Conservation (phyloP, 2,888 invertebrate species). For the Xanthorhoe designata region DNA sequence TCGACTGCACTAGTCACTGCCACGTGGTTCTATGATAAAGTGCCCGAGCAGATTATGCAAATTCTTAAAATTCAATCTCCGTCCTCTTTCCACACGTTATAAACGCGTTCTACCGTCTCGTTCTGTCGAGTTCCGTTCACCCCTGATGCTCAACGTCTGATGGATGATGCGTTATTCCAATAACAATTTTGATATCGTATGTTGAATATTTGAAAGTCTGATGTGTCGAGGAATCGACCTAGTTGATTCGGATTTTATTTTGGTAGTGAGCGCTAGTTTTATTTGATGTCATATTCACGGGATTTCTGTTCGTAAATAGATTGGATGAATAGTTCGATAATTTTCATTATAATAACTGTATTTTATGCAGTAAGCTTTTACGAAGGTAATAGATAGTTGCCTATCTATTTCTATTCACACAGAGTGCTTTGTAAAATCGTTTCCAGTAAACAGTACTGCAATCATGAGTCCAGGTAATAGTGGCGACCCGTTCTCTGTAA, state of each 20-base stretch:
- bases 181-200: slow-evolving; percentile 84
- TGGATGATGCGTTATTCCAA: slow-evolving; percentile 85
- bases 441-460: slow-evolving; percentile 36
- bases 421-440: slow-evolving; percentile 16
- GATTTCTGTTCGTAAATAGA: neutral
- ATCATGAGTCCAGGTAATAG: slow-evolving; percentile 40
- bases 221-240: slow-evolving; percentile 49
- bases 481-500: slow-evolving; percentile 54
- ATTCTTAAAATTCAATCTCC: slow-evolving; percentile 76
- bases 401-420: slow-evolving; percentile 14
- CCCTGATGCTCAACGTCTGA: slow-evolving; percentile 78
- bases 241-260: slow-evolving; percentile 8
- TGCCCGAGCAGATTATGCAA: slow-evolving; percentile 84
- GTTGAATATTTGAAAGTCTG: slow-evolving; percentile 76
- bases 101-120: slow-evolving; percentile 55
- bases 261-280: neutral
- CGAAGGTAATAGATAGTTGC: slow-evolving; percentile 3
- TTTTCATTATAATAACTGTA: neutral
- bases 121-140: slow-evolving; percentile 68
- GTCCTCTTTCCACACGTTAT: slow-evolving; percentile 59
- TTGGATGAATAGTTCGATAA: neutral
- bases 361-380: slow-evolving; percentile 8
- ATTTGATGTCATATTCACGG: neutral
- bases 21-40: slow-evolving; percentile 86
- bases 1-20: slow-evolving; percentile 84